A percentile compares a stretch with the other conserved stretches of the same genome.
Evolutionary conservation across 2,888 invertebrate species (phyloP).

Genomic region (Archaeoteleia sp.): DNA sequence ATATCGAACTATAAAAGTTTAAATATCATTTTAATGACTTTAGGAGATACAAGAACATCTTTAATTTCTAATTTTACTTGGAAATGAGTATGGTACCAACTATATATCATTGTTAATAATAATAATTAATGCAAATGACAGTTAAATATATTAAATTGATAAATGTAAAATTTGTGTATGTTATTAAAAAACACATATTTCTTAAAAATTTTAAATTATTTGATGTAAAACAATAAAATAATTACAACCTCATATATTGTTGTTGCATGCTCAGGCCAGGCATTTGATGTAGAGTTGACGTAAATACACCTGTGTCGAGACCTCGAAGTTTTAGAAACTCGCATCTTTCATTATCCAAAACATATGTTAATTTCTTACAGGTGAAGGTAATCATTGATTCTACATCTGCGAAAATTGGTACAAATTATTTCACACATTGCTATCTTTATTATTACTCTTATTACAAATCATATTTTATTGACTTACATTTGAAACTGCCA

Average conservation of each 20-base stretch:
- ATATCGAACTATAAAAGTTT: too few species aligned
- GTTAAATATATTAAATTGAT: too few species aligned
- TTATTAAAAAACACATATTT: background rate
- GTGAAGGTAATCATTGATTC: constrained; percentile 77
- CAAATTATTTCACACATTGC: constrained; percentile 6
- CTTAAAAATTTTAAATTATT: background rate
- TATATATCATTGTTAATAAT: too few species aligned
- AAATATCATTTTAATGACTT: too few species aligned
- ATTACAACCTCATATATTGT: constrained; percentile 80
- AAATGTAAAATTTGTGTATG: background rate
- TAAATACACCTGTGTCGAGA: constrained; percentile 81
- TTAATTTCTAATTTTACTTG: too few species aligned
- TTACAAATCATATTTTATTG: background rate
- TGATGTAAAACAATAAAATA: background rate
- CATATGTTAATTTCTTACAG: constrained; percentile 88
- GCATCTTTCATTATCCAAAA: constrained; percentile 84
- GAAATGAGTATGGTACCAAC: too few species aligned
- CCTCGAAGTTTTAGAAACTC: constrained; percentile 85
- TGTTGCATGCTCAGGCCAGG: constrained; percentile 79
- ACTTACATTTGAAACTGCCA: constrained; percentile 75
- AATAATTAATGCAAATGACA: too few species aligned
- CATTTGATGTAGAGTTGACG: constrained; percentile 80
- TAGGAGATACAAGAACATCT: too few species aligned
- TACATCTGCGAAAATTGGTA: constrained; percentile 44
- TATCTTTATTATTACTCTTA: background rate